Evolutionary conservation across 2,797 vertebrate species (phyloP), one percentile per base, ranked within the genome.

Genomic region (Sebastes iracundus): DNA sequence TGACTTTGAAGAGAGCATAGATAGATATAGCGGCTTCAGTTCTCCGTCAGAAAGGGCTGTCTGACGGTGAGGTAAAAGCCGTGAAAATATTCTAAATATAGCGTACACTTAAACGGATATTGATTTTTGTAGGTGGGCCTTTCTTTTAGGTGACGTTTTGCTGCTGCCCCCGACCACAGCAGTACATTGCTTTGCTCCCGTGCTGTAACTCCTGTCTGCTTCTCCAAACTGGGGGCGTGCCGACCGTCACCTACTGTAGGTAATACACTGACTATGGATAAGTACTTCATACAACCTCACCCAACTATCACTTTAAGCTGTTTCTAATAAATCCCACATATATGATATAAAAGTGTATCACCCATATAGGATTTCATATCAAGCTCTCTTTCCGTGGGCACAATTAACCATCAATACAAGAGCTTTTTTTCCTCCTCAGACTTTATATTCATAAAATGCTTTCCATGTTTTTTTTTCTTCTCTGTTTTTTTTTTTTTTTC

Each of bases 381-480:
- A 52, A 67, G 18, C 70, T 80, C 27, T 56, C 68, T 55, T 55
- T 78, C 80, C 56, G 28, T 35, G 53, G 60, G 75, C 52, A 85
- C 75, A 91, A 91, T 88, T 85, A 86, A 80, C 61, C 68, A 80
- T 74, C 75, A 84, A 83, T 84, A 85, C 76, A 70, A 67, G 35
- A 88, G 77, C 27, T 56, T 56, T 70, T 72, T 72, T 9, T 18
- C 2, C 10, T 18, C 62, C 28, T 73, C 61, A 69, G 65, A 86
- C 82, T 91, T 86, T 78, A 86, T 85, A 88, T 91, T 93, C 90
- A 91, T 73, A 89, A 92, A 92, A 87, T 78, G 69, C 77, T 74
- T 84, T 86, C 65, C 66, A 32, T 85, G 80, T 81, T 69, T 88
- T 83, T 46, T 72, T 46, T 28, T 64, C 10, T 49, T 20, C 28